Percentiles rank a stretch among this genome's conserved stretches.
Conservation (phyloP, 2,888 invertebrate species). For the Boloria selene region DNA sequence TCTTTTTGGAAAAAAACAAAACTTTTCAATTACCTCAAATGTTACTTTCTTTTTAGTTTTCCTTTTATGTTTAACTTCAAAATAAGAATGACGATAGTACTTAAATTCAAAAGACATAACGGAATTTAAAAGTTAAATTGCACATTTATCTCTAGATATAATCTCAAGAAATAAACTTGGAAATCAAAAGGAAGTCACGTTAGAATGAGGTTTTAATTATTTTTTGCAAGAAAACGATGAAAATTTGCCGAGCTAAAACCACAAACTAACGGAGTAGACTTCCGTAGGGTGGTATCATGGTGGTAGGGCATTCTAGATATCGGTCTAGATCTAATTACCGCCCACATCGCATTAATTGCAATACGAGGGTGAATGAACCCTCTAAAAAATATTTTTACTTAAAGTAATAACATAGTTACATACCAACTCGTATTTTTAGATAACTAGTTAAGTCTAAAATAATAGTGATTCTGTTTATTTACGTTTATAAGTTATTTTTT, state of each 20-base stretch:
- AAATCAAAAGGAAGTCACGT: constrained; percentile 49
- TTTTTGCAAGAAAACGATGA: constrained; percentile 50
- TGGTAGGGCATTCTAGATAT: constrained; percentile 59
- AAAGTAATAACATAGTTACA: not conserved
- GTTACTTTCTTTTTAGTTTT: constrained; percentile 66
- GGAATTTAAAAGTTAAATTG: constrained; percentile 42
- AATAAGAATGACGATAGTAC: constrained; percentile 60
- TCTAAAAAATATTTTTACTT: constrained; percentile 2
- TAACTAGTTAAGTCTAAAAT: too few species aligned
- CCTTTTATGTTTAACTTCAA: constrained; percentile 68
- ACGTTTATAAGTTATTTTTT: too few species aligned
- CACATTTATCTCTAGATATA: constrained; percentile 32
- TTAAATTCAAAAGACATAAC: constrained; percentile 67
- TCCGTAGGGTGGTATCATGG: constrained; percentile 45
- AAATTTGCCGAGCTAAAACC: constrained; percentile 62
- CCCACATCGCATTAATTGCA: constrained; percentile 50
- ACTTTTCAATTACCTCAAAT: constrained; percentile 58
- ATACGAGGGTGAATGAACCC: constrained; percentile 54
- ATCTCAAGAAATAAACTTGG: constrained; percentile 43
- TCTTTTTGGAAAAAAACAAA: constrained; percentile 7
- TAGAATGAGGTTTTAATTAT: constrained; percentile 51
- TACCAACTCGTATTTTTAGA: not conserved
- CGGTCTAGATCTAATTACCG: constrained; percentile 71
- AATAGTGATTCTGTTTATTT: too few species aligned
- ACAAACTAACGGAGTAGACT: constrained; percentile 50